phyloP scores from a whole-genome alignment of 64 coral and sea anemone genomes.

The Montipora cactus region DNA sequence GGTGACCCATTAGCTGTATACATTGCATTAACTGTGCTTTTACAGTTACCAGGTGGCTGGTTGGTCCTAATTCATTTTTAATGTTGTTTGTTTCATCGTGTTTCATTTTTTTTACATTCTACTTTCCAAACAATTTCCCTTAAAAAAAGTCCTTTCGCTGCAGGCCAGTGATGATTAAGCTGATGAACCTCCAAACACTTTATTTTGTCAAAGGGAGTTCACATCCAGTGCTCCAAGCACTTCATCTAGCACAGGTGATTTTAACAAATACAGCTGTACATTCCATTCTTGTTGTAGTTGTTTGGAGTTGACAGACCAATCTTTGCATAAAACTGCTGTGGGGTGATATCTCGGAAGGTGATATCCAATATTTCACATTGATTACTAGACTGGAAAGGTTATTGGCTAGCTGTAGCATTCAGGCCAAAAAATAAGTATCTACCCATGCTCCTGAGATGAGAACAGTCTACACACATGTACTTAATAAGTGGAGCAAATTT shows the following conservation, averaged over 20 bases:
- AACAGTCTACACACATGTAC: not conserved
- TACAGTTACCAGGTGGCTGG: not conserved
- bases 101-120: not conserved
- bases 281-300: not conserved
- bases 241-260: constrained; percentile 15
- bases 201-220: not conserved
- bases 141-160: not conserved
- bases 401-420: not conserved
- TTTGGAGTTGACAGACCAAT: constrained; percentile 5
- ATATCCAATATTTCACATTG: constrained; percentile 11
- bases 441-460: constrained; percentile 6
- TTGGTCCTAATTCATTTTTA: not conserved
- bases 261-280: not conserved
- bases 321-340: constrained; percentile 10
- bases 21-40: not conserved
- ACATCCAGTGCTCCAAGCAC: not conserved
- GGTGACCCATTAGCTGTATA: not conserved
- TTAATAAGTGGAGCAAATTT: not conserved
- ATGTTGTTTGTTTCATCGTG: not conserved
- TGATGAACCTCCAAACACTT: not conserved
- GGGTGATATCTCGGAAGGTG: not conserved
- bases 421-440: constrained; percentile 1
- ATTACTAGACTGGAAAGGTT: constrained; percentile 17
- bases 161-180: constrained; percentile 6
- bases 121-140: not conserved